phyloP scores from a whole-genome alignment of 2,113 vertebrate genomes.

The Gymnocephalus cernua region DNA sequence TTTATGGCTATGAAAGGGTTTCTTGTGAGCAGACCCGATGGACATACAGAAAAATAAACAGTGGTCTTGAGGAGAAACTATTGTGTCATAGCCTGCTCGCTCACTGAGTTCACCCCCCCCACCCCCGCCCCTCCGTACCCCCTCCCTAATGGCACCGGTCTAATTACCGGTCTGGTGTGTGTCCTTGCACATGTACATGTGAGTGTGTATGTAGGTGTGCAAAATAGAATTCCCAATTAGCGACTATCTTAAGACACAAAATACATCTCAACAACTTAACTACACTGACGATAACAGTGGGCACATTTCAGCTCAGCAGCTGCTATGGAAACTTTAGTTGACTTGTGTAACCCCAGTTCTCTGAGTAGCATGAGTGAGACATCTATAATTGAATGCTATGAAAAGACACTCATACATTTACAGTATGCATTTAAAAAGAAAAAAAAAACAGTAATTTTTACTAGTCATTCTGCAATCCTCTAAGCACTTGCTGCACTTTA shows the following conservation, averaged over 20 bases:
- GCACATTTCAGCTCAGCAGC: neutral
- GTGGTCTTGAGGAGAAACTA: constrained; percentile 70
- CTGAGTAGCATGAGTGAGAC: neutral
- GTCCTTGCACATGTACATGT: neutral
- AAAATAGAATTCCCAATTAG: neutral
- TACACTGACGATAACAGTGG: neutral
- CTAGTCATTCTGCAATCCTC: no score
- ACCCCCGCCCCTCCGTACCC: no score
- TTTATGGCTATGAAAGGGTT: constrained; percentile 71
- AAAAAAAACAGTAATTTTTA: no score
- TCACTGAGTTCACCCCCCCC: constrained; percentile 34
- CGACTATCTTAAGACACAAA: neutral
- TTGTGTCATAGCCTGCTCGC: constrained; percentile 70
- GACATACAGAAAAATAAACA: constrained; percentile 76
- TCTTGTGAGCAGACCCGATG: constrained; percentile 66
- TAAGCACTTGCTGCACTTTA: no score
- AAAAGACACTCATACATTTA: no score
- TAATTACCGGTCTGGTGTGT: constrained; percentile 51
- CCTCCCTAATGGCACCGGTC: constrained; percentile 24
- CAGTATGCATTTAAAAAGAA: no score
- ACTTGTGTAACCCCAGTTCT: neutral
- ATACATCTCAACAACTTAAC: constrained; percentile 26
- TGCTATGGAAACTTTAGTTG: neutral
- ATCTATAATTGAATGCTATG: neutral
- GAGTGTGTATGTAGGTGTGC: neutral